Base-by-base conservation (phyloP, 2,888 invertebrate species). In the Ypsolopha scabrella region DNA sequence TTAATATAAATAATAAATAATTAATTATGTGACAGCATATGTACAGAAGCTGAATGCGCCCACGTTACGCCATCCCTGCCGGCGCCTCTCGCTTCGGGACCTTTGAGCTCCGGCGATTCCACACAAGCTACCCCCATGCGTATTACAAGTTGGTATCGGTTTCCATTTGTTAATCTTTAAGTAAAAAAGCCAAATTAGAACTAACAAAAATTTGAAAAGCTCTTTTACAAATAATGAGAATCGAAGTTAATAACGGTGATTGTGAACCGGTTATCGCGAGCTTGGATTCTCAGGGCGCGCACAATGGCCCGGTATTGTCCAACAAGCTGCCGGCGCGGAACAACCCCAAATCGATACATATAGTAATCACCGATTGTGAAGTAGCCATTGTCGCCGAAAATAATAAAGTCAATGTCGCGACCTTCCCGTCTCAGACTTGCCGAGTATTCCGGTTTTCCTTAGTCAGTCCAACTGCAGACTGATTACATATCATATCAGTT, bases 1-100 rank as follows among this genome's bases (percentile, higher is more conserved):
- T 70, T 79, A 78, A 74, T 68, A 75, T 76, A 82, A 82, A 80
- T 78, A 85, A 85, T 86, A 85, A 86, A 83, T 86, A 82, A 72
- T 78, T 77, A 64, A 64, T 72, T 65, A 63, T 61, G 59, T 75
- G 71, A 78, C 66, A 80, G 85, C 82, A 70, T 83, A 83, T 86
- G 54, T 86, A 86, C 86, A 86, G 65, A 86, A 85, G 85, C 86
- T 73, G 65, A 68, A 68, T 66, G 75, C 80, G 74, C 73, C 55
- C 61, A 56, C 60, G 57, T 63, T 67, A 68, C 64, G 53, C 54
- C 57, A 58, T 54, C 51, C 24, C 4, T 24, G 24, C 24, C 24
- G 58, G 61, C 61, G 64, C 63, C 65, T 63, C 64, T 53, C 58
- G 60, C 59, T 63, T 33, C 47, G 13, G 41, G 41, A 14, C 13